These are phyloP conservation scores for Cinara cedri DNA, from an alignment of 2,888 invertebrate genomes.

Conservation along the genomic window DNA sequence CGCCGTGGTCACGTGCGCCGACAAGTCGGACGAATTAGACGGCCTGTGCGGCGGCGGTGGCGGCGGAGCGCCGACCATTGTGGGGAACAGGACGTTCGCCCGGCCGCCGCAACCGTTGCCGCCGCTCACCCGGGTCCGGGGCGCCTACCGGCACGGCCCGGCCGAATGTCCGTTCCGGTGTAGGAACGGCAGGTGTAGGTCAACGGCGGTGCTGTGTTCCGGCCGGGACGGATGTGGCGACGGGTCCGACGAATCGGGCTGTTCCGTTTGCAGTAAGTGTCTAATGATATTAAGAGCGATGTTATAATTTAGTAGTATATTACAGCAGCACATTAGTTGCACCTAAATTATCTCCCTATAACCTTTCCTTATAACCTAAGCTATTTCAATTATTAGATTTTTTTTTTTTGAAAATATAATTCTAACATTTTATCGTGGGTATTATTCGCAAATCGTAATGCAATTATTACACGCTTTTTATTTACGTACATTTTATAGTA, in stretches of 20 bases:
- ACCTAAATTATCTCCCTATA: background rate
- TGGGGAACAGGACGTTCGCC: constrained; percentile 62
- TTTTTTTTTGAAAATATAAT: background rate
- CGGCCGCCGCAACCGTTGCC: constrained; percentile 60
- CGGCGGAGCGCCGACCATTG: constrained; percentile 59
- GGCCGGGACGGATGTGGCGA: constrained; percentile 91
- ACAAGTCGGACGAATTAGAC: constrained; percentile 88
- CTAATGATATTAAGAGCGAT: too few relatives aligned
- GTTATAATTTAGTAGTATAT: background rate
- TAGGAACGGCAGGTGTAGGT: constrained; percentile 84
- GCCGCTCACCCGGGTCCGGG: constrained; percentile 56
- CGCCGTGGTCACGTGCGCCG: constrained; percentile 83
- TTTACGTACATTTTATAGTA: too few relatives aligned
- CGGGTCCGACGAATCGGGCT: constrained; percentile 84
- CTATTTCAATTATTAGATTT: background rate
- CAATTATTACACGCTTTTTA: too few relatives aligned
- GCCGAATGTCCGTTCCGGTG: constrained; percentile 81
- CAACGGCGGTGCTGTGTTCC: constrained; percentile 87
- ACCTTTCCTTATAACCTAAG: too few relatives aligned
- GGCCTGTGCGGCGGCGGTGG: constrained; percentile 74
- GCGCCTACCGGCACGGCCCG: constrained; percentile 47
- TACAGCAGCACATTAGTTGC: too few relatives aligned
- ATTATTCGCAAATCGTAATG: background rate
- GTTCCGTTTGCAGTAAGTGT: constrained; percentile 78
- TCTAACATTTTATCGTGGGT: background rate